Conservation (phyloP, 1,140 invertebrate species). For the Euura saliciscinereae region DNA sequence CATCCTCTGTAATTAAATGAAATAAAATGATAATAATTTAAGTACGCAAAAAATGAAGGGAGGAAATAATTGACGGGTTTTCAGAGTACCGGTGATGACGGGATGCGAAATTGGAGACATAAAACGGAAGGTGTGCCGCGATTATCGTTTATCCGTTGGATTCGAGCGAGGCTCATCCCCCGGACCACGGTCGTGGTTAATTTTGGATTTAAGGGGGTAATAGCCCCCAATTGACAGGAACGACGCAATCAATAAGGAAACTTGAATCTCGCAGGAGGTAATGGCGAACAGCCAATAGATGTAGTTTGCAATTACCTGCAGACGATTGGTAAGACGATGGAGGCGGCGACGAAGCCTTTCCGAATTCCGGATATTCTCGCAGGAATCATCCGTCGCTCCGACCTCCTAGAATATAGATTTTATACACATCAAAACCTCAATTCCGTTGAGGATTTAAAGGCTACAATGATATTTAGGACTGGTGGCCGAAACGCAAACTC, state of each 20-base stretch:
- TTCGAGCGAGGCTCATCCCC: neutral
- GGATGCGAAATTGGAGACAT: neutral
- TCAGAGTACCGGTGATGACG: neutral
- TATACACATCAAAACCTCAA: too few species aligned
- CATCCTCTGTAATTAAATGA: conserved; percentile 1
- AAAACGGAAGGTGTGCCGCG: neutral
- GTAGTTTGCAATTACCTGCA: conserved; percentile 8
- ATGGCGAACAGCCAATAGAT: neutral
- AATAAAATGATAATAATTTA: too few species aligned
- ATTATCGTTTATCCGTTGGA: neutral
- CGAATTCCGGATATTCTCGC: conserved; percentile 6
- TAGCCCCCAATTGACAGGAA: neutral
- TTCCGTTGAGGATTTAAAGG: too few species aligned
- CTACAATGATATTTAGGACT: too few species aligned
- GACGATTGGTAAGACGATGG: conserved; percentile 12
- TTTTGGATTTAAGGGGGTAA: neutral
- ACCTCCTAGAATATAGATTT: neutral
- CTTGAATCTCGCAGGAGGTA: neutral
- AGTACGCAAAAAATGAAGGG: too few species aligned
- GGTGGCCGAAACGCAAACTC: too few species aligned
- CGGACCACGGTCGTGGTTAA: neutral
- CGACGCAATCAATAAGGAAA: neutral
- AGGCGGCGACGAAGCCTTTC: conserved; percentile 7
- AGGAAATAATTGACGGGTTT: neutral
- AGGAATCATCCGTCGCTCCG: neutral